phyloP scores from a whole-genome alignment of 2,888 invertebrate genomes.

The Teleogryllus oceanicus region DNA sequence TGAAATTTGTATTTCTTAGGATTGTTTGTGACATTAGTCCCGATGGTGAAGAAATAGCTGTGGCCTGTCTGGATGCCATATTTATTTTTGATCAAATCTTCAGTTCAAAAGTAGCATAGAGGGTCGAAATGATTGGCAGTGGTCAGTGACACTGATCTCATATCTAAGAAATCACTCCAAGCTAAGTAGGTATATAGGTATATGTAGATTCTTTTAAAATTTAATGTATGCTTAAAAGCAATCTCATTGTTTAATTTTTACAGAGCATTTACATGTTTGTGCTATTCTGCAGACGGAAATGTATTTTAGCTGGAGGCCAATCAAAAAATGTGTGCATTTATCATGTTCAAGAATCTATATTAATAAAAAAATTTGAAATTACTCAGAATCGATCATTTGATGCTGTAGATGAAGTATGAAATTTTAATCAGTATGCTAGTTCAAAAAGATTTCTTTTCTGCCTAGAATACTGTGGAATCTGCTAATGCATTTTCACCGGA shows the following conservation, averaged over 20 bases:
- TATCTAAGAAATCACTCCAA: constrained; percentile 78
- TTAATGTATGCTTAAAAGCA: not conserved
- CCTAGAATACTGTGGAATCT: no score
- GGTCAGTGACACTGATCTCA: constrained; percentile 78
- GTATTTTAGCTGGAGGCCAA: constrained; percentile 86
- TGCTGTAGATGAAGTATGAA: constrained; percentile 74
- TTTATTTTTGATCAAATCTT: constrained; percentile 73
- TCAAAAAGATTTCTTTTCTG: no score
- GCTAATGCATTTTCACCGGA: no score
- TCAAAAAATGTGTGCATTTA: constrained; percentile 95
- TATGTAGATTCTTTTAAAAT: constrained; percentile 31
- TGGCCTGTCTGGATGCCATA: constrained; percentile 82
- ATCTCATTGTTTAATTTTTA: constrained; percentile 39
- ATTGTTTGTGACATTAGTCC: constrained; percentile 82
- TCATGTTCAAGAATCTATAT: constrained; percentile 73
- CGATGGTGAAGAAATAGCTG: constrained; percentile 88
- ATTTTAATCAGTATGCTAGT: not conserved
- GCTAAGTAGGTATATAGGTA: constrained; percentile 62
- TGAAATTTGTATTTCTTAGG: constrained; percentile 48
- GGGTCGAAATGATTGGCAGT: constrained; percentile 82
- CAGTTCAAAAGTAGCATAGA: constrained; percentile 77
- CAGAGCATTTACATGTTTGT: constrained; percentile 86
- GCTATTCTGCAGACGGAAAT: constrained; percentile 90
- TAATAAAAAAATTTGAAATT: constrained; percentile 89
- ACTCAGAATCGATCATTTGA: constrained; percentile 93